phyloP scores from a whole-genome alignment of 2,888 invertebrate species.

The Diarsia brunnea region DNA sequence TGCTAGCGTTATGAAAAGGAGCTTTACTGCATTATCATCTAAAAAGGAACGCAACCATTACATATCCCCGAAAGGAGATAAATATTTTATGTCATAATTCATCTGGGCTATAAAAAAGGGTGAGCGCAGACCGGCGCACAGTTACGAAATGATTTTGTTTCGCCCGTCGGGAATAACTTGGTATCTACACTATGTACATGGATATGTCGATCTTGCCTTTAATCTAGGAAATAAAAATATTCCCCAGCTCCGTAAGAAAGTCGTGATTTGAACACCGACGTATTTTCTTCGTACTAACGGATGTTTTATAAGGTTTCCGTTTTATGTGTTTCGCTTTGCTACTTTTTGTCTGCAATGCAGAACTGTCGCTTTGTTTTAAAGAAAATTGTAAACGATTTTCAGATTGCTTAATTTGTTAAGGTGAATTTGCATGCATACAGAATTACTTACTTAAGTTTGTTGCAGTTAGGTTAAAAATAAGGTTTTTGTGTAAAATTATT shows the following conservation, averaged over 20 bases:
- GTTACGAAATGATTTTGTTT: conserved; percentile 81
- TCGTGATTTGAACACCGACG: conserved; percentile 61
- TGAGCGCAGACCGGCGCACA: conserved; percentile 78
- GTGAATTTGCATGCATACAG: conserved; percentile 26
- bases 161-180: conserved; percentile 74
- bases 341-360: conserved; percentile 57
- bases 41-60: conserved; percentile 84
- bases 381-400: conserved; percentile 30
- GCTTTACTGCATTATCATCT: conserved; percentile 84
- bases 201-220: conserved; percentile 77
- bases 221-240: conserved; percentile 77
- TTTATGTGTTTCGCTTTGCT: conserved; percentile 43
- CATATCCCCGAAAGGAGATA: conserved; percentile 85
- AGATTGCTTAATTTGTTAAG: conserved; percentile 13
- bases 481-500: conserved; percentile 2
- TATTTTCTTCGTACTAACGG: conserved; percentile 53
- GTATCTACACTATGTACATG: conserved; percentile 71
- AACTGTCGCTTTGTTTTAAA: conserved; percentile 45
- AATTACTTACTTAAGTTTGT: conserved; percentile 9
- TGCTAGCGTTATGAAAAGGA: conserved; percentile 80
- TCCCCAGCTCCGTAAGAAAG: conserved; percentile 63
- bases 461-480: conserved; percentile 22
- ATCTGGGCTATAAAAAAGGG: conserved; percentile 85
- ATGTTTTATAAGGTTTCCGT: conserved; percentile 53
- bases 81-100: conserved; percentile 89